Evolutionary conservation across 2,888 invertebrate species (phyloP).

Genomic region (Lacanobia wlatinum): DNA sequence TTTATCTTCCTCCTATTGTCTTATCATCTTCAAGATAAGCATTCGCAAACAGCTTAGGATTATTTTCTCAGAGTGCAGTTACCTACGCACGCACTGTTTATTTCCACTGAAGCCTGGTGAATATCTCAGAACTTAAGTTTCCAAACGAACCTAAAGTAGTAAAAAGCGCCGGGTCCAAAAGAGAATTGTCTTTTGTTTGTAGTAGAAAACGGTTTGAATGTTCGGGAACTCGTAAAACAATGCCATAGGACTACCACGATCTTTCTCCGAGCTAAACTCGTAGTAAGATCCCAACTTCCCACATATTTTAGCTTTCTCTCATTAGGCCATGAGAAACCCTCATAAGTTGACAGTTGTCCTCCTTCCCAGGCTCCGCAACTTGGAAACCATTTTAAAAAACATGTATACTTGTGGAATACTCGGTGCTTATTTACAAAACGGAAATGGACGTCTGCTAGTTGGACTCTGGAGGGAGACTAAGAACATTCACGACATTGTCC

Average conservation of each 20-base stretch:
- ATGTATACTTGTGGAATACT: slow-evolving; percentile 78
- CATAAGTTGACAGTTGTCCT: slow-evolving; percentile 58
- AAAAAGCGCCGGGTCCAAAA: neutral
- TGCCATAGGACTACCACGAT: neutral
- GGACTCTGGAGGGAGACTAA: slow-evolving; percentile 76
- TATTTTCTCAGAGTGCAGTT: slow-evolving; percentile 36
- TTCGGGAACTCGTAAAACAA: slow-evolving; percentile 5
- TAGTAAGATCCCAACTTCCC: slow-evolving; percentile 9
- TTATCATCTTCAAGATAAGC: slow-evolving; percentile 47
- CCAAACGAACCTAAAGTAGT: neutral
- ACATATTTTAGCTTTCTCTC: slow-evolving; percentile 45
- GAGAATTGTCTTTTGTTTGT: neutral
- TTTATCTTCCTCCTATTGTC: slow-evolving; percentile 20
- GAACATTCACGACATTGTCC: slow-evolving; percentile 61
- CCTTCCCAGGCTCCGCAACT: slow-evolving; percentile 81
- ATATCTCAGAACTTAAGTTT: neutral
- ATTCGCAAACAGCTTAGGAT: slow-evolving; percentile 38
- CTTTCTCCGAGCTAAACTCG: slow-evolving; percentile 9
- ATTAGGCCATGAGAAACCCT: slow-evolving; percentile 39
- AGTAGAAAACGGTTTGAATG: neutral
- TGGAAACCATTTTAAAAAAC: slow-evolving; percentile 78
- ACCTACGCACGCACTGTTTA: slow-evolving; percentile 8
- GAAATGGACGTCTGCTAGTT: slow-evolving; percentile 75
- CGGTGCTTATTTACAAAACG: slow-evolving; percentile 76
- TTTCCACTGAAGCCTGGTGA: neutral